Base-by-base conservation (phyloP, 2,113 vertebrate species). In the Anolis sagrei region DNA sequence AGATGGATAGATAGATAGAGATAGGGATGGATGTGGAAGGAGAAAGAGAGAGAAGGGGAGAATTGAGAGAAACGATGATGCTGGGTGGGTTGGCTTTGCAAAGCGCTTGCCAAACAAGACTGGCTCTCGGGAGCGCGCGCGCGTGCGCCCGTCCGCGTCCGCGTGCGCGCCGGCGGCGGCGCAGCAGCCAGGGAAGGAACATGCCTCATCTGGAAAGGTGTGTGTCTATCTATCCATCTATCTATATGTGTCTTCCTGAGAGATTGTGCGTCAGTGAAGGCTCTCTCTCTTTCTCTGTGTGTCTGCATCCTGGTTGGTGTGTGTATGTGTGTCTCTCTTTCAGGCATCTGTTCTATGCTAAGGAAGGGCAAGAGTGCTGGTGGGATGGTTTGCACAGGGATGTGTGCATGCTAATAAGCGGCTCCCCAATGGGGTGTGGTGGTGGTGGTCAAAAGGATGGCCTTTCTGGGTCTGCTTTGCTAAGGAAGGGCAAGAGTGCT, bases 201-300 rank as follows among this genome's bases (percentile, higher is more conserved):
- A 69, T 86, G 92, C 88, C 86, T 84, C 89, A 76, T 36, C 86
- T 82, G 89, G 81, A 87, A 58, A 78, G 68, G 84, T 73, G 75
- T 83, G 78, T 77, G 86, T 84, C 72, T 89, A 89, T 83, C 83
- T 92, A 83, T 49, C 51, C 1, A 14, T 51, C 51, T 51, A 9
- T 51, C 9, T 51, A 9, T 58, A 13, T 58, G 54, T 58, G 14
- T 58, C 54, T 58, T 10, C 73, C 87, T 77, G 89, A 92, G 92
- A 87, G 92, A 91, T 91, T 58, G 68, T 48, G 68, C 54, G 77
- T 86, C 77, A 74, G 84, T 74, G 23, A 49, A 74, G 14, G 8
- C 16, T 16, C n/a, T n/a, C n/a, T n/a, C n/a, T n/a, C n/a, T n/a
- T n/a, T n/a, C n/a, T n/a, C n/a, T n/a, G n/a, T n/a, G n/a, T n/a